phyloP scores from a whole-genome alignment of 2,888 invertebrate genomes.

The Diabrotica balteata region DNA sequence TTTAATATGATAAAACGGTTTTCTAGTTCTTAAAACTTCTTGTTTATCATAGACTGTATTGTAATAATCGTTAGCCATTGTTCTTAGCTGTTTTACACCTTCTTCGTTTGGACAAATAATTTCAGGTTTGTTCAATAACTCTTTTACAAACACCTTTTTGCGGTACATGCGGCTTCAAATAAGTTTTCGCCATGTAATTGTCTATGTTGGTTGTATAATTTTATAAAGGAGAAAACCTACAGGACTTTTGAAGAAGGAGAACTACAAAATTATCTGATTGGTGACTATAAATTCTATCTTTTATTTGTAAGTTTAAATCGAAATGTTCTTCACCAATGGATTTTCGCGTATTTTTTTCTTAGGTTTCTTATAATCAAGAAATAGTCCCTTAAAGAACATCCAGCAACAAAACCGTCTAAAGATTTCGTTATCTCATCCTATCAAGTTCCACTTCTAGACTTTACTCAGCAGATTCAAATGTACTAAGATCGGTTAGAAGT shows the following conservation, averaged over 20 bases:
- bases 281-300: conserved; percentile 53
- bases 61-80: conserved; percentile 36
- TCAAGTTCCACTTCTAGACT: too few relatives aligned
- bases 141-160: conserved; percentile 60
- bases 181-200: conserved; percentile 59
- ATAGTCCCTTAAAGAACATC: conserved; percentile 56
- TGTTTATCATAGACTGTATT: conserved; percentile 33
- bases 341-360: conserved; percentile 24
- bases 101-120: conserved; percentile 56
- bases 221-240: conserved; percentile 55
- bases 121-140: conserved; percentile 50
- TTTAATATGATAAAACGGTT: conserved; percentile 61
- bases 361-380: conserved; percentile 55
- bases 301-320: conserved; percentile 27
- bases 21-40: conserved; percentile 58
- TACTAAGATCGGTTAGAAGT: too few relatives aligned
- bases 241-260: conserved; percentile 47
- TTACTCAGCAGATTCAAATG: too few relatives aligned
- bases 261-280: conserved; percentile 47
- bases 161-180: conserved; percentile 58
- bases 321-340: neutral
- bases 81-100: conserved; percentile 10
- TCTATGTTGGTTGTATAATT: conserved; percentile 56
- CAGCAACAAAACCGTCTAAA: conserved; percentile 56
- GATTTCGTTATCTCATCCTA: too few relatives aligned